Conservation (phyloP, 2,888 invertebrate genomes). For the Epinotia nisella region DNA sequence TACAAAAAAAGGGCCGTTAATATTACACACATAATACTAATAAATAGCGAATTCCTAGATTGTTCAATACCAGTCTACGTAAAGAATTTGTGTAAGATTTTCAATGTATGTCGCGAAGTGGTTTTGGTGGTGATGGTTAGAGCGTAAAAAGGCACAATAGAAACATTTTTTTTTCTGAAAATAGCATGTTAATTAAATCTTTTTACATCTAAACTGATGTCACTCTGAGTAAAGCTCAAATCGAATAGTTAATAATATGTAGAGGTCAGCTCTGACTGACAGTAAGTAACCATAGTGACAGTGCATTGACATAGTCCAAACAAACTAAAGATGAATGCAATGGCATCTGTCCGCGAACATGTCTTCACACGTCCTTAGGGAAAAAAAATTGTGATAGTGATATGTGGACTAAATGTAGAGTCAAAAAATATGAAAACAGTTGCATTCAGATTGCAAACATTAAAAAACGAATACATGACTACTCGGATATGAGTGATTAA, state of each 20-base stretch:
- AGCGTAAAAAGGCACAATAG: constrained; percentile 2
- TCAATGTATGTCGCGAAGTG: constrained; percentile 16
- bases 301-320: no score
- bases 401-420: no score
- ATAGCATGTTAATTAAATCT: background rate
- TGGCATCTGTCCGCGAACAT: no score
- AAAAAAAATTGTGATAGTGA: no score
- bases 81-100: constrained; percentile 36
- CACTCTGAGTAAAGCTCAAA: constrained; percentile 1
- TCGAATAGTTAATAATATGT: background rate
- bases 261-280: background rate
- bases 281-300: background rate
- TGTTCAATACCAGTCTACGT: background rate
- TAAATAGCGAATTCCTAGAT: background rate
- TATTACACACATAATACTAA: background rate
- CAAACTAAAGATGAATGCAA: no score
- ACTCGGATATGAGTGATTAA: background rate
- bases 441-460: no score
- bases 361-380: no score
- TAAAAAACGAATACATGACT: background rate
- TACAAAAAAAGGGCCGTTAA: no score
- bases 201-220: background rate
- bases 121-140: constrained; percentile 28
- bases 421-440: background rate
- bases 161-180: background rate